Conservation (phyloP, 2,888 invertebrate genomes). For the Ichneumon xanthorius region DNA sequence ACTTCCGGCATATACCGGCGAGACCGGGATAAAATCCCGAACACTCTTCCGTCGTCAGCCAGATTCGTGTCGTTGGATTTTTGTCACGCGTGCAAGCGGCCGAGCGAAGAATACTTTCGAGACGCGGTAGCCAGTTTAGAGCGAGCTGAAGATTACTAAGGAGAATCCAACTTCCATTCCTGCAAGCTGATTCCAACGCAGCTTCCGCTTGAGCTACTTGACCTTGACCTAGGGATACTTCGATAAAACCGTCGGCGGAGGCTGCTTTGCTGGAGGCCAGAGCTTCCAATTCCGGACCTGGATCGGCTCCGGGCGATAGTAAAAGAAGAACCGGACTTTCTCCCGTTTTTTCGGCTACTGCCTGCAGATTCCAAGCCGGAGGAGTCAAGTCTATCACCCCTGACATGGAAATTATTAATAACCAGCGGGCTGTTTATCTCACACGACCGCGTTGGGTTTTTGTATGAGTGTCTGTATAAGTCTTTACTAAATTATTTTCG, state of each 20-base stretch:
- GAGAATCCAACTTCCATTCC: constrained; percentile 81
- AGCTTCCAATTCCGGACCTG: constrained; percentile 92
- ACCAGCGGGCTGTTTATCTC: neutral
- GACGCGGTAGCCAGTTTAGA: constrained; percentile 81
- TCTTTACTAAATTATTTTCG: too few relatives aligned
- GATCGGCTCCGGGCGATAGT: constrained; percentile 96
- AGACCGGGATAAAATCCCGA: constrained; percentile 81
- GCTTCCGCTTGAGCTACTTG: constrained; percentile 87
- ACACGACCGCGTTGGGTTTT: constrained; percentile 6
- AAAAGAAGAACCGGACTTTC: constrained; percentile 93
- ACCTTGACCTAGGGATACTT: constrained; percentile 93
- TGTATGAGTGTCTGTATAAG: neutral
- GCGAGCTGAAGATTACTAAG: constrained; percentile 83
- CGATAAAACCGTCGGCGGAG: constrained; percentile 75
- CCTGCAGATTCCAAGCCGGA: constrained; percentile 86
- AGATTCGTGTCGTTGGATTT: constrained; percentile 77
- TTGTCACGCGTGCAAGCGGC: constrained; percentile 77
- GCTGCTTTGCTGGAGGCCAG: constrained; percentile 85
- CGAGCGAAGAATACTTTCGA: constrained; percentile 81
- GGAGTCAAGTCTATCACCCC: constrained; percentile 86
- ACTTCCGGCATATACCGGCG: constrained; percentile 80
- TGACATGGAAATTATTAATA: constrained; percentile 70
- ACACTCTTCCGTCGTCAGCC: constrained; percentile 82
- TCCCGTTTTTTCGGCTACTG: constrained; percentile 87
- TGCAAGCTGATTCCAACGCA: constrained; percentile 85